Evolutionary conservation across 2,888 invertebrate genomes (phyloP).

Genomic region (Caenorhabditis macrosperma): DNA sequence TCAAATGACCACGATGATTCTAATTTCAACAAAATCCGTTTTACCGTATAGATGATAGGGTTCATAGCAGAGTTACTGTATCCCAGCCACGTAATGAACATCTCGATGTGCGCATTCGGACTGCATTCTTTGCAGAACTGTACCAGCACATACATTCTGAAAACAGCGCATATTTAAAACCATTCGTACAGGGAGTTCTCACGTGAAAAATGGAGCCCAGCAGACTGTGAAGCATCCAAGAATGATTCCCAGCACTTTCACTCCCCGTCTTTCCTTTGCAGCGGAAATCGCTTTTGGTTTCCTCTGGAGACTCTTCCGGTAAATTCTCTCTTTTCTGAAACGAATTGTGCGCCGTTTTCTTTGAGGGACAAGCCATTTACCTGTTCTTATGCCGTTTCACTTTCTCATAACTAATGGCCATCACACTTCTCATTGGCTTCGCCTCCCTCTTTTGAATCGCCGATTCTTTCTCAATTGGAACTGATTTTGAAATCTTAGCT

Average conservation of each 20-base stretch:
- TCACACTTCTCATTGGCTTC: constrained; percentile 65
- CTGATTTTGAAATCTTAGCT: constrained; percentile 66
- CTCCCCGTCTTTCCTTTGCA: constrained; percentile 79
- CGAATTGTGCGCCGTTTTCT: background rate
- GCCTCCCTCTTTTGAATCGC: constrained; percentile 67
- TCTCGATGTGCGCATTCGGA: constrained; percentile 79
- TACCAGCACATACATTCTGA: constrained; percentile 79
- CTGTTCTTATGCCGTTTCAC: constrained; percentile 78
- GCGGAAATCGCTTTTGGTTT: constrained; percentile 80
- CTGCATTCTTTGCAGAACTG: constrained; percentile 77
- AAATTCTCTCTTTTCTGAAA: constrained; percentile 76
- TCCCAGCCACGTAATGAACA: constrained; percentile 80
- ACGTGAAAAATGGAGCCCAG: constrained; percentile 80
- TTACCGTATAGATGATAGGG: constrained; percentile 80
- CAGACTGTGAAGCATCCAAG: constrained; percentile 80
- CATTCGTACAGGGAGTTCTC: background rate
- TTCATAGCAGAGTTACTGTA: constrained; percentile 80
- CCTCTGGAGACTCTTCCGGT: constrained; percentile 77
- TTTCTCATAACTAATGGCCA: constrained; percentile 77
- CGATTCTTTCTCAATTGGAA: constrained; percentile 66
- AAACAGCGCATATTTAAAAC: constrained; percentile 3
- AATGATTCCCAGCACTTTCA: constrained; percentile 80
- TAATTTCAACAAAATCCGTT: background rate
- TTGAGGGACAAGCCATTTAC: constrained; percentile 38
- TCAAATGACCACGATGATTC: constrained; percentile 8